Evolutionary conservation across 2,797 vertebrate genomes (phyloP).

Genomic region (Gymnoscopelus braueri): DNA sequence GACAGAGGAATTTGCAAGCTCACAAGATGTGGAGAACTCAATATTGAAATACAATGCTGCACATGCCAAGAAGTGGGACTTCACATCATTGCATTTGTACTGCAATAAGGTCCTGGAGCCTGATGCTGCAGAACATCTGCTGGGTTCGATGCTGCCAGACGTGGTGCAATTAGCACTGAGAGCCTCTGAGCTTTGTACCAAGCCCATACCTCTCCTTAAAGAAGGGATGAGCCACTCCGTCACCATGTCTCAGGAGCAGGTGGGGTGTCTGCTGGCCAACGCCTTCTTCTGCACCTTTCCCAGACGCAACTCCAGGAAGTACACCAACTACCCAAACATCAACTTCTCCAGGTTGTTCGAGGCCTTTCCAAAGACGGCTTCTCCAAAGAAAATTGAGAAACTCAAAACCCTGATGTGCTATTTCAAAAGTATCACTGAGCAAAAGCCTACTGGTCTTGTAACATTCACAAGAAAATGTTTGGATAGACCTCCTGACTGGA

Average conservation of each 20-base stretch:
- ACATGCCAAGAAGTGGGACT: conserved; percentile 93
- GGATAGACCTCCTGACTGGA: conserved; percentile 87
- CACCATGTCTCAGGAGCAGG: conserved; percentile 96
- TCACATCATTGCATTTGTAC: conserved; percentile 86
- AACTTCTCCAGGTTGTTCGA: conserved; percentile 98
- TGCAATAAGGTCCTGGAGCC: conserved; percentile 92
- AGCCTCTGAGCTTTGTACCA: conserved; percentile 89
- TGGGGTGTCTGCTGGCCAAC: conserved; percentile 92
- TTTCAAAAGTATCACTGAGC: conserved; percentile 89
- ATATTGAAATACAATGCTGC: conserved; percentile 89
- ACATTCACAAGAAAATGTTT: conserved; percentile 90
- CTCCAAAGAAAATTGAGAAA: conserved; percentile 89
- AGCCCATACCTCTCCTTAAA: conserved; percentile 94
- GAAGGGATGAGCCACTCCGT: conserved; percentile 91
- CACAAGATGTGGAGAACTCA: conserved; percentile 86
- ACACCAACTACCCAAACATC: conserved; percentile 92
- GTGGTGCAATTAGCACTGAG: conserved; percentile 91
- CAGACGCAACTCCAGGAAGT: conserved; percentile 89
- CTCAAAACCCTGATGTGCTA: conserved; percentile 95
- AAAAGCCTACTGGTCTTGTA: conserved; percentile 89
- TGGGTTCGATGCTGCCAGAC: conserved; percentile 89
- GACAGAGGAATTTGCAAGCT: conserved; percentile 76
- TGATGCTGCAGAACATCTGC: conserved; percentile 87
- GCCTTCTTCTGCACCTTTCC: conserved; percentile 97
- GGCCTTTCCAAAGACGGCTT: conserved; percentile 69